These are phyloP conservation scores for Ambastaia sidthimunki DNA, from an alignment of 2,797 vertebrate species.

Conservation along the genomic window DNA sequence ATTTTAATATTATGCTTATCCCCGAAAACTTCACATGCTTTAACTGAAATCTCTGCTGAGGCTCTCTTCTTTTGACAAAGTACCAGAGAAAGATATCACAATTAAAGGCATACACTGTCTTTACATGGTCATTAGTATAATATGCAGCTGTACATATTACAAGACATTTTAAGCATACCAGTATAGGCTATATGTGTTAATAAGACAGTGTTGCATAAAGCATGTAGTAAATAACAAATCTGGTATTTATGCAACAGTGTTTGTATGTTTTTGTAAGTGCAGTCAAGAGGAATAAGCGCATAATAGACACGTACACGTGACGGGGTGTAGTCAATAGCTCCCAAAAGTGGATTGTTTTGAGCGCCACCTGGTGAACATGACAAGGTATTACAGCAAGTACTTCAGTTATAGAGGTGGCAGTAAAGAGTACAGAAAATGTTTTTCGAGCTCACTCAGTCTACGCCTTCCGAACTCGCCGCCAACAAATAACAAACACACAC, in stretches of 20 bases:
- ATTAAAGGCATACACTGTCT: constrained; percentile 74
- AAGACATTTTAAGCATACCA: constrained; percentile 70
- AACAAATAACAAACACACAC: not conserved
- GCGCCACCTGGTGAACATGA: constrained; percentile 47
- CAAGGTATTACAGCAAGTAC: constrained; percentile 33
- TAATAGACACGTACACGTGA: constrained; percentile 7
- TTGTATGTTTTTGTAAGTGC: constrained; percentile 23
- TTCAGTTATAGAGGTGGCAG: constrained; percentile 31
- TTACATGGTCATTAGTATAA: constrained; percentile 76
- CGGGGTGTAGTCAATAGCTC: not conserved
- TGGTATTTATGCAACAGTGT: constrained; percentile 19
- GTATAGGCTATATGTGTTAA: constrained; percentile 67
- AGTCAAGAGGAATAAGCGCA: constrained; percentile 12
- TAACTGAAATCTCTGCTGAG: constrained; percentile 59
- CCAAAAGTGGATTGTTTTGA: constrained; percentile 16
- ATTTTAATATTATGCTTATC: constrained; percentile 27
- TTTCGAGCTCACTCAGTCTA: not conserved
- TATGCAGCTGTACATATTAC: constrained; percentile 74
- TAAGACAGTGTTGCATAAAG: constrained; percentile 66
- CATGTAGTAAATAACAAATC: constrained; percentile 52
- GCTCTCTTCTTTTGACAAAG: constrained; percentile 57
- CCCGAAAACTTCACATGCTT: constrained; percentile 44
- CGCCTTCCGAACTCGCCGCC: not conserved
- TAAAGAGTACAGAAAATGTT: constrained; percentile 31
- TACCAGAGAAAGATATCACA: constrained; percentile 73